Conservation (phyloP, 2,888 invertebrate genomes). For the Hypsopygia costalis region DNA sequence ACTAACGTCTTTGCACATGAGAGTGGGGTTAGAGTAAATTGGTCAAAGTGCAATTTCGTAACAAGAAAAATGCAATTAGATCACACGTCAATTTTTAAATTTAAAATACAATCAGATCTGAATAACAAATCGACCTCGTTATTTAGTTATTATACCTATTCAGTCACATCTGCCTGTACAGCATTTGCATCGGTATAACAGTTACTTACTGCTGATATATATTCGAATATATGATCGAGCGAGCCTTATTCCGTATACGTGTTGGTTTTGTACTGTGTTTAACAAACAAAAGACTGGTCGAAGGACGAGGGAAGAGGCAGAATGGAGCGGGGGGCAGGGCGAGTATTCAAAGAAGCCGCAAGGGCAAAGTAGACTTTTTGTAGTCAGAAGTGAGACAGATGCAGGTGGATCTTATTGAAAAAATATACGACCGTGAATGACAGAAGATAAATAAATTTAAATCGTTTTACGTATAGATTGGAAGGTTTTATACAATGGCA, state of each 20-base stretch:
- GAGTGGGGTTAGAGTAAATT: too few relatives aligned
- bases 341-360: constrained; percentile 70
- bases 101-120: too few relatives aligned
- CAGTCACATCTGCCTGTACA: too few relatives aligned
- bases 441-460: not conserved
- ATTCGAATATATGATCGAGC: not conserved
- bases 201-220: not conserved
- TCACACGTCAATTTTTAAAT: too few relatives aligned
- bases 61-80: too few relatives aligned
- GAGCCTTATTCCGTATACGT: constrained; percentile 46
- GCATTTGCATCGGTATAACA: too few relatives aligned
- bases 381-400: constrained; percentile 35
- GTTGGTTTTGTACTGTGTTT: constrained; percentile 64
- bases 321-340: constrained; percentile 33
- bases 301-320: constrained; percentile 35
- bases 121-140: too few relatives aligned
- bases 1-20: too few relatives aligned
- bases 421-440: not conserved
- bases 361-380: constrained; percentile 55
- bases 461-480: too few relatives aligned
- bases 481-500: too few relatives aligned
- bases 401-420: constrained; percentile 2
- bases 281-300: constrained; percentile 70
- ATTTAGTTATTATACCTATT: too few relatives aligned
- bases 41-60: too few relatives aligned